Evolutionary conservation across 2,888 invertebrate genomes (phyloP), one percentile per base, ranked within the genome.

Genomic region (Scotopteryx bipunctaria): DNA sequence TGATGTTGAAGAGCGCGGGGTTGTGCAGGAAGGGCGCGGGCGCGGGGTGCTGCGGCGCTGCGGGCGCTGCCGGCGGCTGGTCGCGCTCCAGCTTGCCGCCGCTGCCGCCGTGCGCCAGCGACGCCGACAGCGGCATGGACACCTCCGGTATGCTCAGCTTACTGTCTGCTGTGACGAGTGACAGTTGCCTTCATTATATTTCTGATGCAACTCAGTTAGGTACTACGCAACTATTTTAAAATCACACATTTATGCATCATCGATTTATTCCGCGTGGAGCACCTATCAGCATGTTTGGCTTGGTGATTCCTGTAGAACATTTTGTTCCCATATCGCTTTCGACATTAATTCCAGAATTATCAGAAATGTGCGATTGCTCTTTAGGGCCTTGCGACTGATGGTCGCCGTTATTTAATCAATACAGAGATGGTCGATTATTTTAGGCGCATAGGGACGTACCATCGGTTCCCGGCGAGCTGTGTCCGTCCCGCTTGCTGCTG

Each of bases 141-240:
- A 90, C 81, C 73, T 90, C 89, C 58, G 89, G 83, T 74, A 87
- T 85, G 58, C 81, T 83, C 16, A 83, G 80, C 57, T 88, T 88
- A 66, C 81, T 84, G 40, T 88, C 87, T 82, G 78, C 16, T 67
- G 66, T 32, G 6, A 25, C n/a, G 25, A 17, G 13, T 23, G 13
- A 31, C 8, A 3, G 8, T 5, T 9, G 5, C 13, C 35, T 35
- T 11, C n/a, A 33, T 9, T 16, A 16, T 8, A 17, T 17, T 15
- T 33, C 6, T 15, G 33, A 8, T 23, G n/a, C n/a, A n/a, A n/a
- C 8, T 23, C 8, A 23, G 1, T 14, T 15, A 14, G 32, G 32
- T 8, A 15, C 5, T 21, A 2, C 4, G n/a, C n/a, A n/a, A n/a
- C n/a, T n/a, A n/a, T n/a, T n/a, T n/a, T n/a, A n/a, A n/a, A n/a